phyloP scores from a whole-genome alignment of 2,888 invertebrate species.

The Xestia rhomboidea region DNA sequence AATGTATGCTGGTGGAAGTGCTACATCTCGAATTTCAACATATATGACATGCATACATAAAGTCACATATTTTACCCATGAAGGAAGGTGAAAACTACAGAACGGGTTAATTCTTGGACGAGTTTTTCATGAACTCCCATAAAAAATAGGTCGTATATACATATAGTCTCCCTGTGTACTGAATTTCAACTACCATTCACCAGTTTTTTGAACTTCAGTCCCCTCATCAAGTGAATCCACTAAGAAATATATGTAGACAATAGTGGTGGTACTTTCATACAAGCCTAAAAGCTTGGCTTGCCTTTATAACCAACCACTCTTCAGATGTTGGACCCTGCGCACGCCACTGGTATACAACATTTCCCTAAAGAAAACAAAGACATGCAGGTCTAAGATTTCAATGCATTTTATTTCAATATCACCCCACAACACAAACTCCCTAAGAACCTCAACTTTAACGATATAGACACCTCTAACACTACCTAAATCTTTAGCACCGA shows the following conservation, averaged over 20 bases:
- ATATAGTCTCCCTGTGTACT: neutral
- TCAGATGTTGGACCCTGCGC: too few relatives aligned
- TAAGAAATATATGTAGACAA: neutral
- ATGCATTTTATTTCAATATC: conserved; percentile 28
- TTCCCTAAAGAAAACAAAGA: neutral
- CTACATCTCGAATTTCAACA: neutral
- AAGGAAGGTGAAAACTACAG: neutral
- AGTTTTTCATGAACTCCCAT: neutral
- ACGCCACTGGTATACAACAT: too few relatives aligned
- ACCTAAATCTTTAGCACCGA: conserved; percentile 39
- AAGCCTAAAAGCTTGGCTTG: too few relatives aligned
- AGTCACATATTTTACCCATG: neutral
- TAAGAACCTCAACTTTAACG: conserved; percentile 31
- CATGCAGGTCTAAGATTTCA: neutral
- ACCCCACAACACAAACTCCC: conserved; percentile 3
- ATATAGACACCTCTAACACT: conserved; percentile 36
- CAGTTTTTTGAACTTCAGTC: neutral
- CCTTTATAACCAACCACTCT: too few relatives aligned
- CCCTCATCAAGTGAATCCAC: neutral
- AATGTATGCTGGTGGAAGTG: neutral
- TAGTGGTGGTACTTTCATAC: too few relatives aligned
- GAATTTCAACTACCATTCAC: neutral
- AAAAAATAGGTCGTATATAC: neutral
- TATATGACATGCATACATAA: neutral
- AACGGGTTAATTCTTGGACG: neutral